A percentile compares a stretch with the other conserved stretches of the same genome.
These are phyloP conservation scores for Eublepharis macularius DNA, from an alignment of 2,113 vertebrate genomes.

Conservation along the genomic window DNA sequence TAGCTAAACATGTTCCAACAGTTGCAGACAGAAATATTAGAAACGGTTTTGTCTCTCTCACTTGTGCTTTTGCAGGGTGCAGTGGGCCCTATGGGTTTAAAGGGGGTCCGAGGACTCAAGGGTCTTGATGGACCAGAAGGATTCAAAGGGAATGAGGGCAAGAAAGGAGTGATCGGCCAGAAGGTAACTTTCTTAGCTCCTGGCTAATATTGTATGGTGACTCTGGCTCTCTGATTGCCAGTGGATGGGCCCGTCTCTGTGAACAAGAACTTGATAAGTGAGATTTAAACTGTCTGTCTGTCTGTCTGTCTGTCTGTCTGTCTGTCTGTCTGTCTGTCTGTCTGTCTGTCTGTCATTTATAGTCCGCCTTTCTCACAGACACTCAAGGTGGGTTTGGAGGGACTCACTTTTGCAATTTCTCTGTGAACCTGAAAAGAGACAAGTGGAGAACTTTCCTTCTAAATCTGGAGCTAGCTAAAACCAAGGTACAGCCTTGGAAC, in stretches of 20 bases:
- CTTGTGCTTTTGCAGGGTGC: slow-evolving; percentile 47
- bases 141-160: slow-evolving; percentile 69
- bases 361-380: too few relatives aligned
- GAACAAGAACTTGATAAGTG: neutral
- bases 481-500: too few relatives aligned
- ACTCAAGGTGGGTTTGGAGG: too few relatives aligned
- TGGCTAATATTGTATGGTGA: neutral
- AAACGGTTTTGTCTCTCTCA: neutral
- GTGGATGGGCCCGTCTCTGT: neutral
- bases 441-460: neutral
- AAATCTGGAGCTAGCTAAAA: neutral
- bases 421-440: neutral
- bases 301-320: too few relatives aligned
- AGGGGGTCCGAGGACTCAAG: slow-evolving; percentile 69
- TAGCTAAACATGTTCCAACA: accelerated
- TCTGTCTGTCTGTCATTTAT: too few relatives aligned
- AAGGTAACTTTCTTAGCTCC: slow-evolving; percentile 65
- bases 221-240: neutral
- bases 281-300: too few relatives aligned
- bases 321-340: too few relatives aligned
- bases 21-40: neutral
- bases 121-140: slow-evolving; percentile 75
- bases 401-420: neutral
- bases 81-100: slow-evolving; percentile 53
- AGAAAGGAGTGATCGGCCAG: slow-evolving; percentile 76